A percentile compares a stretch with the other conserved stretches of the same genome.
Conservation (phyloP, 1,140 invertebrate species). For the Drosophila nannoptera region DNA sequence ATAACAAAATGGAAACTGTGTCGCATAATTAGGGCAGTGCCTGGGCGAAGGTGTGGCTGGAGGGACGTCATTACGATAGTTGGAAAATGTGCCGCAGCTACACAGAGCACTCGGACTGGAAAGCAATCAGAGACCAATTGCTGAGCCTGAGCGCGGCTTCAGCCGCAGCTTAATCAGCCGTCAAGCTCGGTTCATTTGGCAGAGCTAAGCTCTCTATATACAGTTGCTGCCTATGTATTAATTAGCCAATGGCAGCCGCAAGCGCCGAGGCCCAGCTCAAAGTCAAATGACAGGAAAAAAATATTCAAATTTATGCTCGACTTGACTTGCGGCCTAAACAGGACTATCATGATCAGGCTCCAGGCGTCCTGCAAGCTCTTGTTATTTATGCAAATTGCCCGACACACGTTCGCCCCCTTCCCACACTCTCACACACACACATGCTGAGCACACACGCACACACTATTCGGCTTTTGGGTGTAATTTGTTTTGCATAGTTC, state of each 20-base stretch:
- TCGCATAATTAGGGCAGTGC: not conserved
- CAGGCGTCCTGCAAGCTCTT: slow-evolving; percentile 46
- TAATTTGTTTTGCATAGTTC: slow-evolving; percentile 69
- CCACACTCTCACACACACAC: slow-evolving; percentile 4
- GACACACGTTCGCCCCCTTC: not conserved
- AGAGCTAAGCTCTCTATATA: not conserved
- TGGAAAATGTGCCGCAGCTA: too few species aligned
- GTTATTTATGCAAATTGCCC: slow-evolving; percentile 65
- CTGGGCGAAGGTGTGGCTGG: too few species aligned
- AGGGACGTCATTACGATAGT: too few species aligned
- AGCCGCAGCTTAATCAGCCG: slow-evolving; percentile 40
- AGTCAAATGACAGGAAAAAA: slow-evolving; percentile 58
- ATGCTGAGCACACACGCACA: slow-evolving; percentile 34
- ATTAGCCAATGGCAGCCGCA: slow-evolving; percentile 46
- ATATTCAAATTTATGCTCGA: slow-evolving; percentile 70
- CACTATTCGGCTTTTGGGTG: slow-evolving; percentile 22
- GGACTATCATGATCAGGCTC: slow-evolving; percentile 26
- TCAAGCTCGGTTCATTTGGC: slow-evolving; percentile 43
- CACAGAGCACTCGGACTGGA: not conserved
- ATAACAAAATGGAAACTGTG: not conserved
- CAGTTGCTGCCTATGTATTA: slow-evolving; percentile 60
- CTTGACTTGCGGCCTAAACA: slow-evolving; percentile 41
- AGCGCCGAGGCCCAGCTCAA: slow-evolving; percentile 50
- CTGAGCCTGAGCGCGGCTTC: not conserved
- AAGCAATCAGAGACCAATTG: not conserved